Evolutionary conservation across 2,888 invertebrate species (phyloP).

Genomic region (Amblyjoppa proteus): DNA sequence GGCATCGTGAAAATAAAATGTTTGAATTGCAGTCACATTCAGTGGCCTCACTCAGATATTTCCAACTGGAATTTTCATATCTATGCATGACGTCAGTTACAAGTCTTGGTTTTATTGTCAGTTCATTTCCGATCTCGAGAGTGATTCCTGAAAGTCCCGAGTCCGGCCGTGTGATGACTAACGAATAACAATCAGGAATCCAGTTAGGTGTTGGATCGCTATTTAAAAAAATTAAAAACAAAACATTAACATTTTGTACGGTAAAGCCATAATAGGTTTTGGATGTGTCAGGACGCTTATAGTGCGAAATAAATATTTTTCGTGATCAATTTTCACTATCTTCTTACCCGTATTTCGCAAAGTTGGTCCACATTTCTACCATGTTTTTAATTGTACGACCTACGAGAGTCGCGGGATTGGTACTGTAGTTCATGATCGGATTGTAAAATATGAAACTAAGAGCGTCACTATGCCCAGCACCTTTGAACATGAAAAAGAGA

Average conservation of each 20-base stretch:
- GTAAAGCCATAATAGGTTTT: not conserved
- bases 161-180: not conserved
- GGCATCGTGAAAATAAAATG: too few species aligned
- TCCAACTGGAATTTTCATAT: not conserved
- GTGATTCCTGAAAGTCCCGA: too few species aligned
- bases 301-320: not conserved
- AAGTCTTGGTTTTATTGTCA: slow-evolving; percentile 37
- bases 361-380: slow-evolving; percentile 61
- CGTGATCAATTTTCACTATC: not conserved
- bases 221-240: not conserved
- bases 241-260: not conserved
- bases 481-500: slow-evolving; percentile 56
- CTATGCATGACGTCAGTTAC: not conserved
- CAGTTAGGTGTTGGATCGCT: not conserved
- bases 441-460: slow-evolving; percentile 50
- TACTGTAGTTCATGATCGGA: slow-evolving; percentile 13
- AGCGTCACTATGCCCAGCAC: slow-evolving; percentile 58
- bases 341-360: slow-evolving; percentile 63
- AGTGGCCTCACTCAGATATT: not conserved
- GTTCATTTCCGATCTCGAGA: too few species aligned
- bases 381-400: slow-evolving; percentile 42
- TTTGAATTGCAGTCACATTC: not conserved
- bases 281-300: not conserved
- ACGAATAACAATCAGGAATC: not conserved
- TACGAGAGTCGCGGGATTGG: slow-evolving; percentile 24